Evolutionary conservation across 2,113 vertebrate genomes (phyloP).

Genomic region (Barbus barbus): DNA sequence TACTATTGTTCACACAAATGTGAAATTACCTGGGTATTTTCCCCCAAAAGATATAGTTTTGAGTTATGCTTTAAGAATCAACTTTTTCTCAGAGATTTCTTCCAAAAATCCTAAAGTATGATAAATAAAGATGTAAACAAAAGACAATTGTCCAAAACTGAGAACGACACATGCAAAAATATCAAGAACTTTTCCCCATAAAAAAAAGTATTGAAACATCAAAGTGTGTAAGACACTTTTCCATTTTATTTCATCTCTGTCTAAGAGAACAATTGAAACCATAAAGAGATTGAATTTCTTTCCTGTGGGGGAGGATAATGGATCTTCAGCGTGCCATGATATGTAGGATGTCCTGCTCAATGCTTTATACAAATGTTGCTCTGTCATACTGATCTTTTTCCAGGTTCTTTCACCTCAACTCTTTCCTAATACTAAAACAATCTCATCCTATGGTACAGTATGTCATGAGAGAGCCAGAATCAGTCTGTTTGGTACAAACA

Average conservation of each 20-base stretch:
- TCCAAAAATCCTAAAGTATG: too few species aligned
- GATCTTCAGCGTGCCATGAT: neutral
- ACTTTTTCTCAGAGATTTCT: too few species aligned
- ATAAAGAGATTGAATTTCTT: neutral
- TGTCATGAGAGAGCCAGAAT: neutral
- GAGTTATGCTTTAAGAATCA: too few species aligned
- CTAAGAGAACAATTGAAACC: neutral
- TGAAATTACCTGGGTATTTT: neutral
- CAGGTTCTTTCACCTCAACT: neutral
- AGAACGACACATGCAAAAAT: neutral
- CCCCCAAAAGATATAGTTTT: neutral
- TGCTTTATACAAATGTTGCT: neutral
- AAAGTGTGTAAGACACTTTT: neutral
- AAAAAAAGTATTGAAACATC: too few species aligned
- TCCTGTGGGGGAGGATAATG: neutral
- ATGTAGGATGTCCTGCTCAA: neutral
- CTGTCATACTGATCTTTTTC: neutral
- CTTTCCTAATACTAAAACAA: neutral
- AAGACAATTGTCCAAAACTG: too few species aligned
- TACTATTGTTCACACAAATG: neutral
- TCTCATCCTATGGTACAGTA: neutral
- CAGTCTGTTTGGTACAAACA: conserved; percentile 50
- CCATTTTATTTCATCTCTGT: neutral
- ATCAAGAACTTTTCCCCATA: neutral
- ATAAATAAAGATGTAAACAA: too few species aligned